phyloP scores from a whole-genome alignment of 2,888 invertebrate genomes.

The Resseliella maxima region DNA sequence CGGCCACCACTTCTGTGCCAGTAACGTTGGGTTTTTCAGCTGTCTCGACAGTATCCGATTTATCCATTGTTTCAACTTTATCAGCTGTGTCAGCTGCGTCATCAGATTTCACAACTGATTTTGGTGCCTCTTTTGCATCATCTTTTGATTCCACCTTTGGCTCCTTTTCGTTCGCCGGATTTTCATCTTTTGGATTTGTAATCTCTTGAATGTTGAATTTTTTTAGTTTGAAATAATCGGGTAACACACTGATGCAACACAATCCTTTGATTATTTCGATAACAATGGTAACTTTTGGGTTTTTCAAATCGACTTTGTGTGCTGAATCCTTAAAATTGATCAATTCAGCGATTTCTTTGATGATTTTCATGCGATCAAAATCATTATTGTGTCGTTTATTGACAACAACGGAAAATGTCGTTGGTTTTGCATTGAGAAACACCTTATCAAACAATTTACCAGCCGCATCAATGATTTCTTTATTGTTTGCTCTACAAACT shows the following conservation, averaged over 20 bases:
- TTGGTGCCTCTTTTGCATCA: not conserved
- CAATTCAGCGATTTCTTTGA: constrained; percentile 78
- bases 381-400: constrained; percentile 83
- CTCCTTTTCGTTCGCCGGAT: not conserved
- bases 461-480: constrained; percentile 78
- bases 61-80: too few relatives aligned
- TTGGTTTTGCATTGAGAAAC: constrained; percentile 75
- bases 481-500: constrained; percentile 82
- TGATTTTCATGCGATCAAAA: constrained; percentile 77
- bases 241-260: constrained; percentile 4
- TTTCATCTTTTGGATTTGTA: not conserved
- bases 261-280: constrained; percentile 84
- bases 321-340: constrained; percentile 76
- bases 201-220: constrained; percentile 6
- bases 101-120: too few relatives aligned
- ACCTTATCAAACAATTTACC: constrained; percentile 78
- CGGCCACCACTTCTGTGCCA: too few relatives aligned
- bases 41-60: too few relatives aligned
- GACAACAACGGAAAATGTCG: constrained; percentile 80
- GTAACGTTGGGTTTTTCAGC: too few relatives aligned
- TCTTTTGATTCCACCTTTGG: not conserved
- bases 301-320: constrained; percentile 83
- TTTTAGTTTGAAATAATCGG: constrained; percentile 1
- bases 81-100: too few relatives aligned
- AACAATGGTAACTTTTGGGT: constrained; percentile 81